Evolutionary conservation across 2,113 vertebrate genomes (phyloP), one percentile per base, ranked within the genome.

Genomic region (Nettapus auritus): DNA sequence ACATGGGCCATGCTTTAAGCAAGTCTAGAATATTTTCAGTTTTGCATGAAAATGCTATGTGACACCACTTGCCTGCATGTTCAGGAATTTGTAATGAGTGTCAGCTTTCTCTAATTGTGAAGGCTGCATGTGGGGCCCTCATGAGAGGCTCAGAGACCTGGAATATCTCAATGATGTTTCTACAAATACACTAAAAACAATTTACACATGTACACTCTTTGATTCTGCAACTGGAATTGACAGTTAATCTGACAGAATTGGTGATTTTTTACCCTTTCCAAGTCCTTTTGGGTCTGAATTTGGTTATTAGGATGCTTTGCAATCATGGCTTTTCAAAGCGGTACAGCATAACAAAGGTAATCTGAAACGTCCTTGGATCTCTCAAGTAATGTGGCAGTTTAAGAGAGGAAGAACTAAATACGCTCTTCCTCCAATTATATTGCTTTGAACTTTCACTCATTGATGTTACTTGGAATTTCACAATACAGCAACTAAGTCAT

Each of bases 391-490:
- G 23, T 22, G 38, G 8, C 3, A 60, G 18, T 78, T 73, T 90
- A 40, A 64, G 26, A 83, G 16, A 11, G 68, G 14, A 78, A 84
- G 38, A 55, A 62, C 26, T 18, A 82, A 62, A 57, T n/a, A 62
- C 44, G 13, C 2, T 67, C 33, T 74, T 83, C 25, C 11, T 89
- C 29, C 21, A 55, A 13, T 8, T 69, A 62, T 88, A 17, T 42
- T 71, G 8, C 31, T 9, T 74, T 88, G n/a, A 74, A 9, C 22
- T 85, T 87, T 69, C 13, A n/a, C 4, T 77, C 10, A 14, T 36
- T 29, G 55, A 73, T 89, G 53, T n/a, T 82, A 34, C 33, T 50
- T 52, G 70, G 68, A 62, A 48, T 81, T 93, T 90, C 38, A 42
- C 40, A n/a, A 55, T 69, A 53, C 13, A 48, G 31, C 23, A 64